Percentiles rank a stretch among this genome's conserved stretches.
Conservation (phyloP, 2,797 vertebrate species). For the Lepus townsendii region DNA sequence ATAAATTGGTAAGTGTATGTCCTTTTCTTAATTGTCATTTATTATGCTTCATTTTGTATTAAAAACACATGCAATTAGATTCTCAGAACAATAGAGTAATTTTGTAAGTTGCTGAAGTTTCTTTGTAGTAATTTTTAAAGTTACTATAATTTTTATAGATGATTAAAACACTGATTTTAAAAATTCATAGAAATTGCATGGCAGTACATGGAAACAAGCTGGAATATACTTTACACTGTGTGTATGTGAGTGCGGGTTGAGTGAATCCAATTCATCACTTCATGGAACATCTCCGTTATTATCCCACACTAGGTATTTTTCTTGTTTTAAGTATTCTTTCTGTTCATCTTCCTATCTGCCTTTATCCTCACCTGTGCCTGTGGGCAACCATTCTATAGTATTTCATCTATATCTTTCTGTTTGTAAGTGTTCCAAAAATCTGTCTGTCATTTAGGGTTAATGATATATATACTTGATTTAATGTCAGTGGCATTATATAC, state of each 20-base stretch:
- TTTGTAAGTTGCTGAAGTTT: not conserved
- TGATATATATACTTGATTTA: not conserved
- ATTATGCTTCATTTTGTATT: not conserved
- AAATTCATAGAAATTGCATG: not conserved
- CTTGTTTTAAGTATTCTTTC: not conserved
- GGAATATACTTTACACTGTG: not conserved
- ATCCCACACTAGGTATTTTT: not conserved
- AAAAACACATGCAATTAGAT: conserved; percentile 13
- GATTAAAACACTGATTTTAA: conserved; percentile 28
- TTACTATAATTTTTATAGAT: not conserved
- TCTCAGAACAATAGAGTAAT: not conserved
- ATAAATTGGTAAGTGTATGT: not conserved
- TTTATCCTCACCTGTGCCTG: not conserved
- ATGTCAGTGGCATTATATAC: not conserved
- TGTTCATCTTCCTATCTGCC: not conserved
- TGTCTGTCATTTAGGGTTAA: not conserved
- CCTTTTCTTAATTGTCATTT: conserved; percentile 25
- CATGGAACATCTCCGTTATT: fast-evolving
- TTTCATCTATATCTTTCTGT: not conserved
- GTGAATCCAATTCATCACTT: not conserved
- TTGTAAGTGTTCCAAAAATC: not conserved
- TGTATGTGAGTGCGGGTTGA: not conserved
- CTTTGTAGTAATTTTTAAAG: not conserved
- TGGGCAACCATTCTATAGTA: not conserved
- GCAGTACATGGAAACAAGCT: not conserved